Base-by-base conservation (phyloP, 2,797 vertebrate species). In the Melanotaenia pygmaea region DNA sequence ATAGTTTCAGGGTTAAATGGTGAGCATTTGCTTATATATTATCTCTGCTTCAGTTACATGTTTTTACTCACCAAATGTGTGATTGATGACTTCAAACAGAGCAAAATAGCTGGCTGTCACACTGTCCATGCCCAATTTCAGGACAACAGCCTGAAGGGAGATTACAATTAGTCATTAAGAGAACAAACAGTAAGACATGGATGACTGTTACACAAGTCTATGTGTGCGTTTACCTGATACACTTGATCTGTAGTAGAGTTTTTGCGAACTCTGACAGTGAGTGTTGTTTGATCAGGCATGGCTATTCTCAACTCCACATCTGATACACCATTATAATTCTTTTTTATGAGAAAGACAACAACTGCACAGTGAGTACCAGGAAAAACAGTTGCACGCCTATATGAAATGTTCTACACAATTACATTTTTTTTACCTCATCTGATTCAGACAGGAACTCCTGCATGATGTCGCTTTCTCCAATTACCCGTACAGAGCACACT, bases 381-480 rank as follows among this genome's bases (percentile, higher is more conserved):
- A 34, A 20, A 3, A 35, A 37, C 14, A 61, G 72, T 8, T 30
- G 57, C n/a, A 60, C 34, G 59, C 0, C 18, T 12, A 1, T 5
- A 14, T 6, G 0, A 30, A 14, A 24, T 4, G 26, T 47, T 38
- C 3, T 24, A 20, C 32, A 34, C 32, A 34, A 34, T 32, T 5
- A 28, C 37, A 1, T 5, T 20, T 24, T 28, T 65, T 74, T 85
- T 90, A 99, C 98, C 96, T 99, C 98, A n/a, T 99, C 98, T 0
- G 98, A 98, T 82, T 99, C 98, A 0, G 98, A 99, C 26, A 99
- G 88, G 91, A 99, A 99, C 76, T 99, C 98, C 81, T 99, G 98
- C 97, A 99, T 97, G 92, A 99, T 95, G 87, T 99, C 98, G 20
- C 98, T 99, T 92, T 99, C 98, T 24, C 98, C 98, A 24, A 99